phyloP scores from a whole-genome alignment of 2,888 invertebrate genomes.

The Eucriotettix oculatus region DNA sequence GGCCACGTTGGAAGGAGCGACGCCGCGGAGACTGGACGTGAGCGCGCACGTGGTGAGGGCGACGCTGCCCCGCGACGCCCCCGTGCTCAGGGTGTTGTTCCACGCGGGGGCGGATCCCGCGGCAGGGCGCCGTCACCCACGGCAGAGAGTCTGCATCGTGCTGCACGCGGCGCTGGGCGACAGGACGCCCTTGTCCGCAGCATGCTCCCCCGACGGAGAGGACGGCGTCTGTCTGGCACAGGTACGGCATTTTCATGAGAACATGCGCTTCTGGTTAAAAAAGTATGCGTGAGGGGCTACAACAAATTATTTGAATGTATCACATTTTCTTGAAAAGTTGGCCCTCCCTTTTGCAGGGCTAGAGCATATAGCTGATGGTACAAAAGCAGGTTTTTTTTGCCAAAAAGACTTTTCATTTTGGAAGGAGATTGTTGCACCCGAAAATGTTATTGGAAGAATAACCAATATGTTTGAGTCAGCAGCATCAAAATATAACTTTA shows the following conservation, averaged over 20 bases:
- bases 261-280: no score
- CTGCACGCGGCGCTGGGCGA: slow-evolving; percentile 47
- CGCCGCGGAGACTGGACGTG: slow-evolving; percentile 65
- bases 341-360: no score
- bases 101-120: slow-evolving; percentile 78
- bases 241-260: slow-evolving; percentile 19
- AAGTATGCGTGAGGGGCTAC: no score
- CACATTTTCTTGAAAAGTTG: no score
- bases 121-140: slow-evolving; percentile 45
- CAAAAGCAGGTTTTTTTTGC: no score
- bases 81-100: slow-evolving; percentile 81
- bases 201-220: slow-evolving; percentile 86
- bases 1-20: slow-evolving; percentile 7
- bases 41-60: slow-evolving; percentile 84
- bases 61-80: slow-evolving; percentile 73
- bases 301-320: no score
- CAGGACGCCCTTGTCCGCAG: slow-evolving; percentile 52
- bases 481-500: no score
- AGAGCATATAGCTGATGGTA: no score
- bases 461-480: no score
- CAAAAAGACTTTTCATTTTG: no score
- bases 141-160: slow-evolving; percentile 58
- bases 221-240: slow-evolving; percentile 86
- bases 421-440: no score
- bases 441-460: no score